These are phyloP conservation scores for Aegotheles bennettii DNA, from an alignment of 2,113 vertebrate species.

Conservation along the genomic window DNA sequence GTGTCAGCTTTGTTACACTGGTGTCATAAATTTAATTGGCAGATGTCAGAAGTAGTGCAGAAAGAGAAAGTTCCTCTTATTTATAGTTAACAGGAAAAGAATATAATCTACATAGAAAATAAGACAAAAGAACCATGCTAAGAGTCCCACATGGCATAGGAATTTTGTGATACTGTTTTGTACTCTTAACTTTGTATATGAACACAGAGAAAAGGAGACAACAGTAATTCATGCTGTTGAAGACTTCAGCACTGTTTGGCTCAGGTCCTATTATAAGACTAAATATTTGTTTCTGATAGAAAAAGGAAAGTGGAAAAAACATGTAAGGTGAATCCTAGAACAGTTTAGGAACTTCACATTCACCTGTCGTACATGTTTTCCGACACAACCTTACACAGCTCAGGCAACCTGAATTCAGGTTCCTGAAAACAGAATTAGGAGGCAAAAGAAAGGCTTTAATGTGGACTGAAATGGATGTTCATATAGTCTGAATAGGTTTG, in stretches of 20 bases:
- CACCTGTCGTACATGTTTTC: background rate
- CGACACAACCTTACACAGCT: background rate
- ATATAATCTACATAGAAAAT: background rate
- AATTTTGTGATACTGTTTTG: background rate
- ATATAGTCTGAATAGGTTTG: background rate
- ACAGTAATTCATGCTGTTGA: background rate
- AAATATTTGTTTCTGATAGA: background rate
- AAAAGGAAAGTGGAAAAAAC: background rate
- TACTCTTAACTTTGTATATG: background rate
- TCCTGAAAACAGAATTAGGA: background rate
- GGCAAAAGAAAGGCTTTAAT: background rate
- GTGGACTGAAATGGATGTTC: background rate
- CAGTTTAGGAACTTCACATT: background rate
- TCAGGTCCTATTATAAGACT: background rate
- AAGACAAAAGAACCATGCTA: background rate
- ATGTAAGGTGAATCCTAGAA: background rate
- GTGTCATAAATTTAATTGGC: background rate
- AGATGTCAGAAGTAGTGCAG: background rate
- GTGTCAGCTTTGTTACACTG: background rate
- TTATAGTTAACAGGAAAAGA: background rate
- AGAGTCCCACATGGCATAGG: background rate
- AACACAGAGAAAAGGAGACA: background rate
- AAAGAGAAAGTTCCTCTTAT: background rate
- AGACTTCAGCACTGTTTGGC: background rate
- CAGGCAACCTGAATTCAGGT: background rate